A percentile compares a stretch with the other conserved stretches of the same genome.
phyloP scores from a whole-genome alignment of 35 echinoderm and acorn worm genomes.

The Apostichopus japonicus region DNA sequence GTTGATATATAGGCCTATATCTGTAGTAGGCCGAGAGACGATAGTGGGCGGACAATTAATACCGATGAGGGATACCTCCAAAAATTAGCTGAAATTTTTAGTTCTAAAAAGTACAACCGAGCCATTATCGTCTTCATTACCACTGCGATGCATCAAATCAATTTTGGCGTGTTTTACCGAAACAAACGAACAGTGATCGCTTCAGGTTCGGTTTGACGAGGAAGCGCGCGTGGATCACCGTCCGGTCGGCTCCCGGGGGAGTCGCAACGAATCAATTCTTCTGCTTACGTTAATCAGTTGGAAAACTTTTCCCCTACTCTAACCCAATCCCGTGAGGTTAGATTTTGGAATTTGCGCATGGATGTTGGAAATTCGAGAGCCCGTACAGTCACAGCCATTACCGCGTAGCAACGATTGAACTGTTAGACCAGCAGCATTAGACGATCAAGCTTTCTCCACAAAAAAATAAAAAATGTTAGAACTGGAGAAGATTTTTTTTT shows the following conservation, averaged over 20 bases:
- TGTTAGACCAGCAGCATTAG: not conserved
- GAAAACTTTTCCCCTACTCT: constrained; percentile 56
- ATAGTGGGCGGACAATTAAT: not conserved
- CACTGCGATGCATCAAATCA: constrained; percentile 15
- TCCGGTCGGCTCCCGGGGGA: constrained; percentile 20
- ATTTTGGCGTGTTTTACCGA: constrained; percentile 50
- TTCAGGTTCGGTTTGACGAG: constrained; percentile 43
- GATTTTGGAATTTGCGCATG: constrained; percentile 33
- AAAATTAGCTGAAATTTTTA: constrained; percentile 34
- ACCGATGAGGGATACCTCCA: not conserved
- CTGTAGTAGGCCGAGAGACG: not conserved
- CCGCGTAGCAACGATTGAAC: not conserved
- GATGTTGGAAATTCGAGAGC: constrained; percentile 25
- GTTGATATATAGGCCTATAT: not conserved
- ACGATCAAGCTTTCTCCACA: not conserved
- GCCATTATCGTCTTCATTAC: constrained; percentile 51
- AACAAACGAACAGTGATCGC: constrained; percentile 32
- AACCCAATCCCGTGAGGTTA: constrained; percentile 39
- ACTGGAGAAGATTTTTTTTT: not conserved
- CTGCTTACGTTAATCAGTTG: constrained; percentile 44
- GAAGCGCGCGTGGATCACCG: constrained; percentile 33
- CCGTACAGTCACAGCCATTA: constrained; percentile 28
- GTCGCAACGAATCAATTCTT: constrained; percentile 20
- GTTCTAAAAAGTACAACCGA: constrained; percentile 30
- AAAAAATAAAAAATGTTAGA: not conserved